A percentile compares a stretch with the other conserved stretches of the same genome.
Evolutionary conservation across 2,113 vertebrate species (phyloP).

Genomic region (Pao palembangensis): DNA sequence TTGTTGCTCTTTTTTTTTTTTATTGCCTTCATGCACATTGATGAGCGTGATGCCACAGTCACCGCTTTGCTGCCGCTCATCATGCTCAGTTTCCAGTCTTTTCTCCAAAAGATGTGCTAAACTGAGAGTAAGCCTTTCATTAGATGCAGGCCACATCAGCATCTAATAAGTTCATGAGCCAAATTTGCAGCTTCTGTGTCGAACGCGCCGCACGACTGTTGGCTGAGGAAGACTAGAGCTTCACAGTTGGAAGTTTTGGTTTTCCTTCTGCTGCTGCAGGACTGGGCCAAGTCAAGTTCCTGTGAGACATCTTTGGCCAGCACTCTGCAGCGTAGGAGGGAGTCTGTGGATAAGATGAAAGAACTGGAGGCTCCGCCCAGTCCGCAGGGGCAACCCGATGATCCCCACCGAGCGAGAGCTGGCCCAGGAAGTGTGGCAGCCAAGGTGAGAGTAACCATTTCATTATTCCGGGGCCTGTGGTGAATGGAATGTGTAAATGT

Average conservation of each 20-base stretch:
- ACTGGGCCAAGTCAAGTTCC: slow-evolving; percentile 87
- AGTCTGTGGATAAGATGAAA: slow-evolving; percentile 82
- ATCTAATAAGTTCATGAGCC: slow-evolving; percentile 46
- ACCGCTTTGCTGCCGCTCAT: slow-evolving; percentile 34
- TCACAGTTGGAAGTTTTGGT: slow-evolving; percentile 26
- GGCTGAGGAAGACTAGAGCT: slow-evolving; percentile 15
- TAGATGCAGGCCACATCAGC: slow-evolving; percentile 14
- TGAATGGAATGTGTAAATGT: slow-evolving; percentile 24
- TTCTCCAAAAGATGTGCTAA: slow-evolving; percentile 37
- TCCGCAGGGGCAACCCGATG: slow-evolving; percentile 67
- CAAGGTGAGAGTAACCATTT: slow-evolving; percentile 76
- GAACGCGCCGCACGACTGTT: slow-evolving; percentile 17
- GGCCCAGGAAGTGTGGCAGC: slow-evolving; percentile 78
- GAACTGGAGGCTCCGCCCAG: slow-evolving; percentile 78
- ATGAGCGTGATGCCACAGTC: slow-evolving; percentile 21
- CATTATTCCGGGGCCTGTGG: background rate
- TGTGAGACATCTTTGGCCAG: slow-evolving; percentile 80
- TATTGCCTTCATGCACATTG: slow-evolving; percentile 26
- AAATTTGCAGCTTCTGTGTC: slow-evolving; percentile 29
- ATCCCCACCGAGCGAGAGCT: slow-evolving; percentile 77
- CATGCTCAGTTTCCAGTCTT: slow-evolving; percentile 44
- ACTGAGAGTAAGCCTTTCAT: slow-evolving; percentile 21
- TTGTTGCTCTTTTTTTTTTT: slow-evolving; percentile 50
- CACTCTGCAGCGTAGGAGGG: slow-evolving; percentile 85
- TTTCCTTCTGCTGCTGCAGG: slow-evolving; percentile 72